A percentile compares a stretch with the other conserved stretches of the same genome.
phyloP scores from a whole-genome alignment of 2,797 vertebrate species.

The Capromys pilorides region DNA sequence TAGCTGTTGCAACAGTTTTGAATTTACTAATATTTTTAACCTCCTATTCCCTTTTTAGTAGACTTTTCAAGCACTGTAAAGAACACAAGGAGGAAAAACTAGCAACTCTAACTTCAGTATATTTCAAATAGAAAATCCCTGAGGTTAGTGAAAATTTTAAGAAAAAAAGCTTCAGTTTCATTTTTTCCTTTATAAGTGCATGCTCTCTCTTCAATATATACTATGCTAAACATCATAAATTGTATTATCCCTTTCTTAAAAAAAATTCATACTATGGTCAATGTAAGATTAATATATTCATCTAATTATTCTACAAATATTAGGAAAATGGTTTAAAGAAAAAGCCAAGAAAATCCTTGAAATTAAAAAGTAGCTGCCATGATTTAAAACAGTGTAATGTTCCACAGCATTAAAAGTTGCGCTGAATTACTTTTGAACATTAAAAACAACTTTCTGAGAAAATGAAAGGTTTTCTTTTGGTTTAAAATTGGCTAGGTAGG shows the following conservation, averaged over 20 bases:
- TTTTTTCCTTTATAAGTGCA: constrained; percentile 95
- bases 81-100: constrained; percentile 78
- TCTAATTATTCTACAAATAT: constrained; percentile 92
- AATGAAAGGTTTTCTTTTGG: constrained; percentile 83
- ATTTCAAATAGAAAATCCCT: constrained; percentile 89
- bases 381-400: constrained; percentile 90
- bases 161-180: constrained; percentile 89
- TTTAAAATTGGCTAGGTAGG: constrained; percentile 86
- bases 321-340: constrained; percentile 92
- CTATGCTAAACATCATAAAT: constrained; percentile 97
- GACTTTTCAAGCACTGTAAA: constrained; percentile 89
- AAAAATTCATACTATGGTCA: constrained; percentile 93
- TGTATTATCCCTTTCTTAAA: constrained; percentile 99
- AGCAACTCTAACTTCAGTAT: constrained; percentile 84
- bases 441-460: constrained; percentile 95
- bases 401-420: constrained; percentile 93
- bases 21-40: constrained; percentile 74
- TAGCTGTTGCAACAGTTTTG: constrained; percentile 72
- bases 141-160: constrained; percentile 88
- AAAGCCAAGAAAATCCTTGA: constrained; percentile 87
- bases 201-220: constrained; percentile 97
- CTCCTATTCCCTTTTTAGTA: constrained; percentile 85
- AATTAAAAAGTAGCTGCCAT: constrained; percentile 93
- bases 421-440: constrained; percentile 92
- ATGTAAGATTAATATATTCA: constrained; percentile 95